Conservation (phyloP, 2,797 vertebrate genomes). For the Galago senegalensis region DNA sequence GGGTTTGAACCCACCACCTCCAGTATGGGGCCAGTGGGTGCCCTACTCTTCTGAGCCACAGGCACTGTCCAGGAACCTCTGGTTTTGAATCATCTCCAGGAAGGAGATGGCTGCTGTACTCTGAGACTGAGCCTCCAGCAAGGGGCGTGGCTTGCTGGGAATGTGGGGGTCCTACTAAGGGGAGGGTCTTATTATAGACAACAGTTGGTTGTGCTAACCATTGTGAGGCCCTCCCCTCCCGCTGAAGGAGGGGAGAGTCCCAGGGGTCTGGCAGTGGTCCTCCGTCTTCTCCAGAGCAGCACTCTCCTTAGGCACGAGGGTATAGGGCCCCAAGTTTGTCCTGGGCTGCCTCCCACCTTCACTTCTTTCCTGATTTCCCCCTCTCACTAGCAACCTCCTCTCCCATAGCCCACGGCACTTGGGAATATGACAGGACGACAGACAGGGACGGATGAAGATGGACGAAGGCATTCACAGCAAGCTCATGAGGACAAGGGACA, state of each 20-base stretch:
- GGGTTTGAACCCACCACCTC: no score
- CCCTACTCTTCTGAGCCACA: no score
- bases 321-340: conserved; percentile 25
- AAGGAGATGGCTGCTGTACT: neutral
- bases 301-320: neutral
- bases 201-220: neutral
- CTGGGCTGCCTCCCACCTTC: neutral
- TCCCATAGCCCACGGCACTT: neutral
- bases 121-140: neutral
- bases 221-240: neutral
- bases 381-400: neutral
- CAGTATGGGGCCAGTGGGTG: no score
- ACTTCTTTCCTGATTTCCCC: neutral
- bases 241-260: neutral
- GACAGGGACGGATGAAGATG: neutral
- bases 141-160: neutral
- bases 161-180: neutral
- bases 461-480: neutral
- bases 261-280: neutral
- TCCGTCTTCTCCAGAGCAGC: neutral
- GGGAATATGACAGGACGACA: neutral
- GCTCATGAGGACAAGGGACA: neutral
- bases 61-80: no score
- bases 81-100: neutral
- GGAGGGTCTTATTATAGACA: neutral